Conservation (phyloP, 2,888 invertebrate genomes). For the Campoplex nolae region DNA sequence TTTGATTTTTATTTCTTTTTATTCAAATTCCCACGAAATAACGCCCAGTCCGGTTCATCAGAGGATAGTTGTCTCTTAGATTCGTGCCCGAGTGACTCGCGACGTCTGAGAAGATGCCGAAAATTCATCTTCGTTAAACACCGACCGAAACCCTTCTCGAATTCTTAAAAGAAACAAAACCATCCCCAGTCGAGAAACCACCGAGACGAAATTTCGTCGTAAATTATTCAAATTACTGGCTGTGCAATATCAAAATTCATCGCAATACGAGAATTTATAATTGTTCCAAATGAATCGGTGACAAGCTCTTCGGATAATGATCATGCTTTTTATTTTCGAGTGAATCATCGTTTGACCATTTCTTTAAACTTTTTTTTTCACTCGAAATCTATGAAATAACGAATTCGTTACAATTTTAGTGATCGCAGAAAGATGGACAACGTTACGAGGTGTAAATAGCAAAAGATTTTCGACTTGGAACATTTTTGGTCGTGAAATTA, state of each 20-base stretch:
- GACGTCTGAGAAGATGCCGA: constrained; percentile 21
- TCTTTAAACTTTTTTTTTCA: not conserved
- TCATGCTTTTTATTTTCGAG: not conserved
- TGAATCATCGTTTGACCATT: not conserved
- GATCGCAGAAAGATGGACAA: not conserved
- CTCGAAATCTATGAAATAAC: not conserved
- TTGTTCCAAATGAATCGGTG: not conserved
- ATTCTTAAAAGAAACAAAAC: not conserved
- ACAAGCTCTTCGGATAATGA: not conserved
- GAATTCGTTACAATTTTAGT: not conserved
- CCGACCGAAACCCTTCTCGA: constrained; percentile 9
- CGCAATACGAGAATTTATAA: constrained; percentile 2
- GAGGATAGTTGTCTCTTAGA: constrained; percentile 42
- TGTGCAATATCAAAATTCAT: constrained; percentile 20
- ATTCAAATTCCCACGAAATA: constrained; percentile 63
- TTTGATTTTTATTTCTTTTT: not conserved
- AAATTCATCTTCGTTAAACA: constrained; percentile 34
- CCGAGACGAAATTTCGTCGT: too few relatives aligned
- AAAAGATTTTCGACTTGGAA: not conserved
- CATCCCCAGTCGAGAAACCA: not conserved
- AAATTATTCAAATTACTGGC: constrained; percentile 2
- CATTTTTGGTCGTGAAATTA: not conserved
- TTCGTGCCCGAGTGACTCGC: constrained; percentile 37
- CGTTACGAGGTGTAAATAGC: too few relatives aligned
- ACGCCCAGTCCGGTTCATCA: constrained; percentile 57